Evolutionary conservation across 2,113 vertebrate species (phyloP), one percentile per base, ranked within the genome.

Genomic region (Perca flavescens): DNA sequence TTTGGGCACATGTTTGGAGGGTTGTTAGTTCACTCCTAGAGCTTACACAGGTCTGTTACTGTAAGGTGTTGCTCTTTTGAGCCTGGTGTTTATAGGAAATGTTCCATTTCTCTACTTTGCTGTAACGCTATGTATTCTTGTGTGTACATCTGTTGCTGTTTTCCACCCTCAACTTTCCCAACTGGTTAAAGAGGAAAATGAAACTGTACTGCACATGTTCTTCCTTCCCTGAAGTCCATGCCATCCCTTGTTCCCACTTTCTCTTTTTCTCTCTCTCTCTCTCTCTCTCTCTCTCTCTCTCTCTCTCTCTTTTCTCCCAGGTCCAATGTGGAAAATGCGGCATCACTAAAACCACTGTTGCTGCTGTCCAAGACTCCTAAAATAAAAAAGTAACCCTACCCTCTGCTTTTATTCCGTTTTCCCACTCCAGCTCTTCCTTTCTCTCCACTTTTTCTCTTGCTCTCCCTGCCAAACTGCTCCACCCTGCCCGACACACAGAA

Each of bases 291-390:
- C 17, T 53, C 17, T 5, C 9, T 71, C 49, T 57, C 31, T 73
- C 68, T 77, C 54, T 63, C 46, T 49, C 60, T n/a, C 28, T 70
- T 87, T 86, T 89, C 79, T 86, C 82, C 74, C 80, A 71, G 82
- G 79, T 89, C 88, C 89, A 85, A 85, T 94, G 88, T 95, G 95
- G 95, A 96, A 96, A 96, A 95, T 92, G 86, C 80, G 90, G 90
- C 94, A 94, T 95, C 94, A 94, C 89, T 16, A 83, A 93, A 94
- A 95, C 94, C 94, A 65, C 91, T 19, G 58, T 19, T 16, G 79
- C 78, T 56, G 83, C 81, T 71, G 49, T 91, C 93, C 92, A 94
- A 92, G 77, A 87, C 90, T 93, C 94, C 88, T 83, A 92, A 93
- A 95, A 93, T 92, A 93, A 92, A 85, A 88, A 87, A 89, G 91